Percentiles rank a stretch among this genome's conserved stretches.
Evolutionary conservation across 2,888 invertebrate genomes (phyloP).

Genomic region (Hesperia comma): DNA sequence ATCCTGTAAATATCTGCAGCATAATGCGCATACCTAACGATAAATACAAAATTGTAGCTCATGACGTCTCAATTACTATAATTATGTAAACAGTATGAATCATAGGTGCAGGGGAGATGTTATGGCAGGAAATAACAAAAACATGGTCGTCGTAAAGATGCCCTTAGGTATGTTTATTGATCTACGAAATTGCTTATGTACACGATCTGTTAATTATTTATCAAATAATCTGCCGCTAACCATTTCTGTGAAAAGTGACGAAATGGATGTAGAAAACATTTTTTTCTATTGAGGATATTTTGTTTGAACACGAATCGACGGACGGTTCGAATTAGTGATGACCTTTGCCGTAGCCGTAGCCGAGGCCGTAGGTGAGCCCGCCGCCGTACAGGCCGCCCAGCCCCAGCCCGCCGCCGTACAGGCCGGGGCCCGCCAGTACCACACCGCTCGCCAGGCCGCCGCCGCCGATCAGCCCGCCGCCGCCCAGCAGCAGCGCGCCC

Average conservation of each 20-base stretch:
- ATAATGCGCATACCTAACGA: neutral
- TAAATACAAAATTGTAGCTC: neutral
- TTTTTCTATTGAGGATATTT: conserved; percentile 50
- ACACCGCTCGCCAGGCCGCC: conserved; percentile 42
- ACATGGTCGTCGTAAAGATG: conserved; percentile 16
- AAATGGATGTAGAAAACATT: conserved; percentile 74
- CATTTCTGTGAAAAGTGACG: conserved; percentile 64
- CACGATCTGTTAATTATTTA: conserved; percentile 55
- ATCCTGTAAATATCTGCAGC: neutral
- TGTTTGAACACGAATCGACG: conserved; percentile 39
- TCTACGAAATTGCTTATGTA: conserved; percentile 44
- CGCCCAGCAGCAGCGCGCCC: conserved; percentile 65
- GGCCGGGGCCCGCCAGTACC: conserved; percentile 6
- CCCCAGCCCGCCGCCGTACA: conserved; percentile 35
- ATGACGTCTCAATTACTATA: neutral
- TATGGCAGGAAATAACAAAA: conserved; percentile 19
- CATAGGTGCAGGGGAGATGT: neutral
- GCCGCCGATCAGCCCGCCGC: conserved; percentile 48
- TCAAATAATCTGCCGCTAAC: conserved; percentile 66
- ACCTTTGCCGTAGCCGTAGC: conserved; percentile 47
- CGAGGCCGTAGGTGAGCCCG: conserved; percentile 38
- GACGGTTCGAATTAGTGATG: conserved; percentile 49
- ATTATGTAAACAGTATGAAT: neutral
- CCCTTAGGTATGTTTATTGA: conserved; percentile 31
- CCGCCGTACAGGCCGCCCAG: conserved; percentile 38